Conservation (phyloP, 2,888 invertebrate species). For the Neoaliturus tenellus region DNA sequence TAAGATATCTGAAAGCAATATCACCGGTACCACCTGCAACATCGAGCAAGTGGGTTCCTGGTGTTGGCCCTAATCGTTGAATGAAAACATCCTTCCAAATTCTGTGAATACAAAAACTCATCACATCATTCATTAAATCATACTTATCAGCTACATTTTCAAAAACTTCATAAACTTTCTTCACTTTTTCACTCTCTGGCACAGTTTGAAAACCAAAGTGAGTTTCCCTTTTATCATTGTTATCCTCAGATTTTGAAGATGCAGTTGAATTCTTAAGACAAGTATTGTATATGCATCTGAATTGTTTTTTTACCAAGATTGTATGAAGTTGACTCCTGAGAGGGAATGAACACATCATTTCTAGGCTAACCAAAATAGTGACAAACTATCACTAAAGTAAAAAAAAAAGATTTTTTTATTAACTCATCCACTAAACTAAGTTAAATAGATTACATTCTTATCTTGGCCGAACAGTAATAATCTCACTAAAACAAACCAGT, state of each 20-base stretch:
- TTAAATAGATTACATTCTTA: too few relatives aligned
- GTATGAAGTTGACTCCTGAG: background rate
- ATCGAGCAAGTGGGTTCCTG: conserved; percentile 88
- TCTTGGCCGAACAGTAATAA: too few relatives aligned
- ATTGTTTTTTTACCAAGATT: background rate
- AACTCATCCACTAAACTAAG: too few relatives aligned
- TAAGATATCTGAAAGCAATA: conserved; percentile 89
- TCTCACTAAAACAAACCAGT: too few relatives aligned
- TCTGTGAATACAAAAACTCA: conserved; percentile 97
- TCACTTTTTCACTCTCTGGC: conserved; percentile 65
- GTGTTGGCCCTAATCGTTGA: conserved; percentile 83
- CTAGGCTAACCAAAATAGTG: too few relatives aligned
- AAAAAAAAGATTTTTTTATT: too few relatives aligned
- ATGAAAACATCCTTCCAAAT: conserved; percentile 98
- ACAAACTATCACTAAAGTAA: too few relatives aligned
- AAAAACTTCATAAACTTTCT: conserved; percentile 85
- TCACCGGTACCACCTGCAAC: conserved; percentile 98
- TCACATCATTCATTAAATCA: conserved; percentile 98
- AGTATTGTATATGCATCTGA: background rate
- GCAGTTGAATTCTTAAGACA: background rate
- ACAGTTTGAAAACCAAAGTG: conserved; percentile 68
- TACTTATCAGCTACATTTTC: conserved; percentile 95
- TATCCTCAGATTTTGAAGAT: background rate
- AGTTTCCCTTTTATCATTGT: conserved; percentile 59
- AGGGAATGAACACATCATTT: background rate